Conservation (phyloP, 2,797 vertebrate genomes). For the Capromys pilorides region DNA sequence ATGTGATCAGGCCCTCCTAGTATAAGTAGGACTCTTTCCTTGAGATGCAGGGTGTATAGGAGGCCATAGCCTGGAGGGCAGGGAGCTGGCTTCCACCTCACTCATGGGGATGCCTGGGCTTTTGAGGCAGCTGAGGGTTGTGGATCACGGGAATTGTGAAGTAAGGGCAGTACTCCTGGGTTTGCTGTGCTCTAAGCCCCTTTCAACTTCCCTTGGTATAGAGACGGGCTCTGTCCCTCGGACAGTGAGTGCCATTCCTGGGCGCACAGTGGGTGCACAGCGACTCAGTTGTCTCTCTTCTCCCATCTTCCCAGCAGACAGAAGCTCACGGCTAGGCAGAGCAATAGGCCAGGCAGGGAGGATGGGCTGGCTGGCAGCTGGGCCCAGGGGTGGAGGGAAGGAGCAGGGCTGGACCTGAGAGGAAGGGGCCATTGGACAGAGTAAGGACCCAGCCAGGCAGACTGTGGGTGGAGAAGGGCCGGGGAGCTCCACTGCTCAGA, state of each 20-base stretch:
- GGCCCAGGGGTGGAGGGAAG: neutral
- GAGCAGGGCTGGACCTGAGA: too few species aligned
- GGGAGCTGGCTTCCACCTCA: accelerated
- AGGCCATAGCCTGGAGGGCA: neutral
- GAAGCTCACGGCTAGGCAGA: neutral
- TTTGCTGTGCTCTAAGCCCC: accelerated
- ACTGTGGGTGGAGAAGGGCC: neutral
- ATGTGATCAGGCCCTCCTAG: neutral
- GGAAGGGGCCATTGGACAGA: neutral
- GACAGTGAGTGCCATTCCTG: accelerated
- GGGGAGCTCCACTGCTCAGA: neutral
- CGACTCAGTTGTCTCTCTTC: neutral
- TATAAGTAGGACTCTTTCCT: neutral
- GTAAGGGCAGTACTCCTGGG: neutral
- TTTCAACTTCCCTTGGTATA: too few species aligned
- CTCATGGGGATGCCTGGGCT: neutral
- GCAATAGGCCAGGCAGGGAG: neutral
- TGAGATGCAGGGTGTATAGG: neutral
- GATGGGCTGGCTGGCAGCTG: neutral
- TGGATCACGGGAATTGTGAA: neutral
- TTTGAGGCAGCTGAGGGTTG: neutral
- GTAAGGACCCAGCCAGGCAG: neutral
- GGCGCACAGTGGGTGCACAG: neutral
- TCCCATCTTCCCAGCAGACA: accelerated
- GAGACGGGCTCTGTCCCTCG: neutral